Percentiles rank a stretch among this genome's conserved stretches.
Evolutionary conservation across 2,797 vertebrate species (phyloP).

Genomic region (Acanthornis magna): DNA sequence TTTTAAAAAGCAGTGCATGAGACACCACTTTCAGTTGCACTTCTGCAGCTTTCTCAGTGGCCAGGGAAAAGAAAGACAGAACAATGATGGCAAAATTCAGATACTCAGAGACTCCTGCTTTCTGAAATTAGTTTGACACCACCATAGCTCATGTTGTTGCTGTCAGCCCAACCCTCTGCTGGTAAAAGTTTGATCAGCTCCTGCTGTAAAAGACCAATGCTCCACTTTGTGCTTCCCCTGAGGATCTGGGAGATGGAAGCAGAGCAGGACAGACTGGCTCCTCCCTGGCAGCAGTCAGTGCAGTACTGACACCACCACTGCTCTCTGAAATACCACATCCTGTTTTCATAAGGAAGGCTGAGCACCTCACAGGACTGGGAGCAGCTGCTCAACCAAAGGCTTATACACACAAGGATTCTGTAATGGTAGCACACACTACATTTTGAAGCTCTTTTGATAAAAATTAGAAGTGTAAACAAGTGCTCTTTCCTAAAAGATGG

Average conservation of each 20-base stretch:
- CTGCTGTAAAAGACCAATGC: background rate
- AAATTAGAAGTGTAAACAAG: background rate
- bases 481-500: background rate
- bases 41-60: background rate
- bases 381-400: background rate
- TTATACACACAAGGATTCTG: background rate
- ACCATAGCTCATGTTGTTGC: rapidly evolving
- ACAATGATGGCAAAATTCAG: background rate
- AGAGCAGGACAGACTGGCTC: background rate
- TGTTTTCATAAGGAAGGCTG: background rate
- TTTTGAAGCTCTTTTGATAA: background rate
- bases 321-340: background rate
- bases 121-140: background rate
- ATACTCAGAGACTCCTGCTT: background rate
- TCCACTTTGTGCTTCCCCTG: background rate
- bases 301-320: background rate
- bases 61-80: background rate
- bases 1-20: background rate
- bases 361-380: background rate
- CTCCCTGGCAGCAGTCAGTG: background rate
- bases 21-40: background rate
- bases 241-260: background rate
- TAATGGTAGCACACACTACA: background rate
- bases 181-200: background rate
- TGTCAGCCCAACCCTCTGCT: background rate